Base-by-base conservation (phyloP, 2,888 invertebrate genomes). In the Artemia sp. region DNA sequence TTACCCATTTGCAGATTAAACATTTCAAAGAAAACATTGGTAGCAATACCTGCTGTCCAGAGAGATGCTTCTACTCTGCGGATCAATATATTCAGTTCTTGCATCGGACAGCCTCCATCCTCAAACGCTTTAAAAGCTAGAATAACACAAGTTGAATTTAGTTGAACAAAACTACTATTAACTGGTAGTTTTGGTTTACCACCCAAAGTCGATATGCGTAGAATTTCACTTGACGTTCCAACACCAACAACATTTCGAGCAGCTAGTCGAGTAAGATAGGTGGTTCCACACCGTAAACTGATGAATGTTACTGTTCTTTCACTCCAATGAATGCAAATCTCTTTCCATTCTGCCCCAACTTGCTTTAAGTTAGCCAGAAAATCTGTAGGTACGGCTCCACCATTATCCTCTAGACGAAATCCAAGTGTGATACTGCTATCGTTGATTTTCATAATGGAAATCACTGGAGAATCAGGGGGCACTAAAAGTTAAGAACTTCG, bases 311-410 rank as follows among this genome's bases (percentile, higher is more conserved):
- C 64, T n/a, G 64, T 58, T 8, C 64, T n/a, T 24, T 10, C 64
- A n/a, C 64, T n/a, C 24, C 64, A 24, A 8, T n/a, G 24, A 24
- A 58, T 24, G n/a, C 24, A 19, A 24, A 24, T 58, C 24, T 58
- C 64, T 58, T 58, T 58, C 64, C 64, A 58, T 8, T 58, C 64
- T n/a, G 14, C 64, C 24, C 64, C 64, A 19, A 19, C 64, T 58
- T 58, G 64, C 24, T 10, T 58, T 2, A 58, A 58, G 64, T 58
- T 58, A 24, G 24, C 64, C 14, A 58, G 64, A 58, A 58, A 58
- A 24, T 24, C 11, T n/a, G 9, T 58, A 24, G 64, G 64, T 9
- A 58, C 64, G 10, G 64, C 64, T 9, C 64, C 64, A 19, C 64
- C 64, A 1, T n/a, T 58, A 19, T 58, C 64, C n/a, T 58, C 64